Base-by-base conservation (phyloP, 2,113 vertebrate species). In the Asarcornis scutulata region DNA sequence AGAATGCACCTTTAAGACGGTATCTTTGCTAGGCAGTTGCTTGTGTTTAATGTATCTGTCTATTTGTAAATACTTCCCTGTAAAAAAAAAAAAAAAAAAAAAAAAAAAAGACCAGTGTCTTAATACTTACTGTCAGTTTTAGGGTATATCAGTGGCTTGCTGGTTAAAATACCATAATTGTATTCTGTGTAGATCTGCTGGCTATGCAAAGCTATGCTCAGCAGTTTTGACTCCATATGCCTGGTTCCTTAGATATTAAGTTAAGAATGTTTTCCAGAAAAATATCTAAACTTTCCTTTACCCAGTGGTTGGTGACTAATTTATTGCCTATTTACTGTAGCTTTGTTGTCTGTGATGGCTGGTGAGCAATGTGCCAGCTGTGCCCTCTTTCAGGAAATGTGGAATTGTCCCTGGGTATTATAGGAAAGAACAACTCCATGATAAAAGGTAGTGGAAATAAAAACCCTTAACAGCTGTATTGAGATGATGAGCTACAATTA, bases 211-310 rank as follows among this genome's bases (percentile, higher is more conserved):
- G 26, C 20, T 58, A 3, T 16, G 22, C 63, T 87, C 29, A 82
- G 74, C 3, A 38, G 21, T 6, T 64, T 89, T 53, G 21, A 26
- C 11, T 88, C 38, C 13, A 3, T 20, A 2, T 59, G n/a, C 29
- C 17, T 69, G 20, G 1, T 46, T 91, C 31, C 66, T 95, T 66
- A 69, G 40, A 21, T 44, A 79, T 87, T 52, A 71, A 72, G 13
- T 46, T 58, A 83, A 88, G 36, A 63, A 6, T 7, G 11, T 93
- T 95, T 94, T 95, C 59, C 75, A 71, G 85, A 79, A 87, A 92
- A 56, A 71, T 69, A 63, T 32, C 48, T 62, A 46, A 88, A 80
- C 26, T 86, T 89, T 44, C 44, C 84, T 69, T 93, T 89, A 26
- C 1, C 1, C 0, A 6, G 18, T 55, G 11, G 29, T 80, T 58